Base-by-base conservation (phyloP, 2,888 invertebrate genomes). In the Cancer borealis region DNA sequence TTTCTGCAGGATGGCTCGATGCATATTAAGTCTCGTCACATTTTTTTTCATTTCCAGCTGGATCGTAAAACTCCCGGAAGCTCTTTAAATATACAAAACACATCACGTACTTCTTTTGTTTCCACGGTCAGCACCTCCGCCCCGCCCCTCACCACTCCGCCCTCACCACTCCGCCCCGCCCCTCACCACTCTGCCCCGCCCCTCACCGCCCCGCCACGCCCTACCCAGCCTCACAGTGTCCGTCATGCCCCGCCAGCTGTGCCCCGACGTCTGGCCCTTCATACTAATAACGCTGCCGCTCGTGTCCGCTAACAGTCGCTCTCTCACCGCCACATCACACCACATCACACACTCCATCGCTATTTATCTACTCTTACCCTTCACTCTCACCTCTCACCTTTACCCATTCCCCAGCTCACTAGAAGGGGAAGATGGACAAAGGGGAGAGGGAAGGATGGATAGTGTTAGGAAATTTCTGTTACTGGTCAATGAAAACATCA, bases 21-120 rank as follows among this genome's bases (percentile, higher is more conserved):
- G 39, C 84, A 84, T 84, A 84, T 6, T 84, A 79, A 79, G 84
- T 84, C 84, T 39, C 84, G 6, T 39, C 39, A 84, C 84, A 84
- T 14, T 39, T 39, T 14, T 39, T 21, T n/a, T n/a, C n/a, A 12
- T 30, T 84, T 39, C 39, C 21, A 84, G 84, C 6, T 2, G 14
- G 84, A 84, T 84, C 30, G 4, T 39, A 39, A 84, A 84, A 30
- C 84, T 84, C 84, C 84, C 84, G 84, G 39, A 84, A 84, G 84
- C 39, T 30, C 26, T 3, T 39, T 84, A n/a, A 73, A 84, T 26
- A 26, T 73, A 73, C 0, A 84, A 84, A 84, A 30, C 84, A 84
- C 1, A 84, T 84, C 84, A 84, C 84, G 84, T 84, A 26, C 12
- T 39, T 84, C 30, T 26, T 84, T 84, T 84, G 84, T 84, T 84